phyloP scores from a whole-genome alignment of 2,113 vertebrate genomes.

The Erythrolamprus reginae region DNA sequence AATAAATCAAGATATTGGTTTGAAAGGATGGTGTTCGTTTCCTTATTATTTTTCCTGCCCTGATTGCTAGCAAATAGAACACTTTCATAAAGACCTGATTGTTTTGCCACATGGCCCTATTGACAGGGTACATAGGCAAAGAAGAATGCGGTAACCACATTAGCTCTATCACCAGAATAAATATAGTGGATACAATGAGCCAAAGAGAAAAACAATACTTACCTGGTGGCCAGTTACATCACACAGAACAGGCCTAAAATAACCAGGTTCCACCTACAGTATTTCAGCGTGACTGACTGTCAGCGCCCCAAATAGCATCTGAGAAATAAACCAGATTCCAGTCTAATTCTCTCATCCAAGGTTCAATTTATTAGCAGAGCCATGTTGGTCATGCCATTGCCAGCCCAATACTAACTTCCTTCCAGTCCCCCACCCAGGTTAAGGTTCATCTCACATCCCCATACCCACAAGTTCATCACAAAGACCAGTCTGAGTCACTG shows the following conservation, averaged over 20 bases:
- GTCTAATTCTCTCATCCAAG: too few species aligned
- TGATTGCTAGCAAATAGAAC: slow-evolving; percentile 58
- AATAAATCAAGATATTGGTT: slow-evolving; percentile 31
- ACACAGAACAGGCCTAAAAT: neutral
- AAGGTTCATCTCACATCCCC: too few species aligned
- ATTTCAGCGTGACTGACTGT: neutral
- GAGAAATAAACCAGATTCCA: too few species aligned
- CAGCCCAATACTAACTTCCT: too few species aligned
- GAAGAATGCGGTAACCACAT: slow-evolving; percentile 45
- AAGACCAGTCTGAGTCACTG: too few species aligned
- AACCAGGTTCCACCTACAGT: neutral
- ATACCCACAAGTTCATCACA: too few species aligned
- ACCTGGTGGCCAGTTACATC: slow-evolving; percentile 4
- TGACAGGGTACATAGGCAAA: slow-evolving; percentile 41
- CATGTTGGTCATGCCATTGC: too few species aligned
- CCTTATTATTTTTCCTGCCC: slow-evolving; percentile 28
- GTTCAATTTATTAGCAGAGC: too few species aligned
- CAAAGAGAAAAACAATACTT: slow-evolving; percentile 46
- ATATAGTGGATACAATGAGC: slow-evolving; percentile 54
- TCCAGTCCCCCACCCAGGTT: too few species aligned
- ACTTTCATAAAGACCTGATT: slow-evolving; percentile 42
- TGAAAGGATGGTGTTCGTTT: slow-evolving; percentile 39
- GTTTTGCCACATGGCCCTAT: slow-evolving; percentile 56
- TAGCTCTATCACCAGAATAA: slow-evolving; percentile 53
- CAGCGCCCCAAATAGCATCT: too few species aligned